phyloP scores from a whole-genome alignment of 2,797 vertebrate genomes.

The Enteromius mattozi region DNA sequence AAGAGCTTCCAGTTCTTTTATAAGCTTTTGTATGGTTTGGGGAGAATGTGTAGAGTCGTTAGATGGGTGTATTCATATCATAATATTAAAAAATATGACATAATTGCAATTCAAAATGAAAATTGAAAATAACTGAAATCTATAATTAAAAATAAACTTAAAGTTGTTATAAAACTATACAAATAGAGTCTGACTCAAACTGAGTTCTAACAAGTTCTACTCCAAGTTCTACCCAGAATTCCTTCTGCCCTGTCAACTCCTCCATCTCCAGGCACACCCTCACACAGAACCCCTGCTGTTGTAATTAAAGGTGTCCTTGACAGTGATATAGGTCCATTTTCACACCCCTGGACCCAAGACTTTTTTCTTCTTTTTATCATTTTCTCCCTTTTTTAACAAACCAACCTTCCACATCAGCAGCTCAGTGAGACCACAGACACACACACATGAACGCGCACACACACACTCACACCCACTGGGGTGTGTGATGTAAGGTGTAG shows the following conservation, averaged over 20 bases:
- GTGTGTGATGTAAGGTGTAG: conserved; percentile 49
- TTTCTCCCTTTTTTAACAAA: conserved; percentile 51
- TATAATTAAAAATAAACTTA: not conserved
- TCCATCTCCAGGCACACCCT: conserved; percentile 50
- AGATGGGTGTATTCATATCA: not conserved
- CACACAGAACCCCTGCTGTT: conserved; percentile 66
- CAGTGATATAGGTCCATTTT: conserved; percentile 71
- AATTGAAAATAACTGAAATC: not conserved
- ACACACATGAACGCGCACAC: conserved; percentile 26
- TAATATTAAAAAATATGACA: not conserved
- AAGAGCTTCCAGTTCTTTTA: not conserved
- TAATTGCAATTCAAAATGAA: not conserved
- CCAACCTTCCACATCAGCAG: conserved; percentile 68
- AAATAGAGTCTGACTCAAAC: not conserved
- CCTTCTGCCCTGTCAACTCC: conserved; percentile 35
- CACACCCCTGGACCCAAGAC: conserved; percentile 66
- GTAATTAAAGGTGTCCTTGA: conserved; percentile 84
- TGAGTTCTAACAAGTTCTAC: conserved; percentile 1
- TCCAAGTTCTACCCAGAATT: conserved; percentile 27
- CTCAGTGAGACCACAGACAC: conserved; percentile 42
- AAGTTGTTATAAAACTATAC: not conserved
- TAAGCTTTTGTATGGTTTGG: not conserved
- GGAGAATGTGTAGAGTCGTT: not conserved
- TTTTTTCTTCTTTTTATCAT: conserved; percentile 28
- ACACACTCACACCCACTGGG: conserved; percentile 31